These are phyloP conservation scores for Sylvilagus floridanus DNA, from an alignment of 2,797 vertebrate species.

Conservation along the genomic window DNA sequence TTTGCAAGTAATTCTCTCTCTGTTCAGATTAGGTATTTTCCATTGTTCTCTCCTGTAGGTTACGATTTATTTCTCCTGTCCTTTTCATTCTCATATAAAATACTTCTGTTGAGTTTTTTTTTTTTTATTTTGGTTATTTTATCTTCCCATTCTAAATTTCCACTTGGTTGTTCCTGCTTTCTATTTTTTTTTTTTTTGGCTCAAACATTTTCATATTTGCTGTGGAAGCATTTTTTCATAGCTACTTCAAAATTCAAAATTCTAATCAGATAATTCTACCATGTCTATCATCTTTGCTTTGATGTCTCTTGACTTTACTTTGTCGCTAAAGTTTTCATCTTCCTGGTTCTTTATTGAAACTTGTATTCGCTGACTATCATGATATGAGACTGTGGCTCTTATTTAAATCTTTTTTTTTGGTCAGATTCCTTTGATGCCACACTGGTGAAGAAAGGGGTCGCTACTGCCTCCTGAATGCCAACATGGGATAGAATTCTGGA, in stretches of 20 bases:
- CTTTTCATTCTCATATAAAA: not conserved
- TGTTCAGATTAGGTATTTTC: not conserved
- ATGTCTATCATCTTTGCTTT: not conserved
- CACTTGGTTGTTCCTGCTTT: not conserved
- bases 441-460: not conserved
- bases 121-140: not conserved
- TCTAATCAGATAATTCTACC: not conserved
- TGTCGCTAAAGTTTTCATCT: not conserved
- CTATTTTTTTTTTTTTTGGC: not conserved
- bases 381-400: not conserved
- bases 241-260: constrained; percentile 5
- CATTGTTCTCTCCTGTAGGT: not conserved
- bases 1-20: not conserved
- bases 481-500: not conserved
- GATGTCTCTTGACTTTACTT: not conserved
- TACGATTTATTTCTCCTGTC: not conserved
- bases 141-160: constrained; percentile 5
- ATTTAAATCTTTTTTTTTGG: not conserved
- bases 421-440: not conserved
- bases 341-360: not conserved
- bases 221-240: not conserved
- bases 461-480: not conserved
- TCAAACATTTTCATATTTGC: not conserved
- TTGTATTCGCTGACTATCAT: not conserved
- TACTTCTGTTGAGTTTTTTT: not conserved